Evolutionary conservation across 2,113 vertebrate species (phyloP), one percentile per base, ranked within the genome.

Genomic region (Chiloscyllium plagiosum): DNA sequence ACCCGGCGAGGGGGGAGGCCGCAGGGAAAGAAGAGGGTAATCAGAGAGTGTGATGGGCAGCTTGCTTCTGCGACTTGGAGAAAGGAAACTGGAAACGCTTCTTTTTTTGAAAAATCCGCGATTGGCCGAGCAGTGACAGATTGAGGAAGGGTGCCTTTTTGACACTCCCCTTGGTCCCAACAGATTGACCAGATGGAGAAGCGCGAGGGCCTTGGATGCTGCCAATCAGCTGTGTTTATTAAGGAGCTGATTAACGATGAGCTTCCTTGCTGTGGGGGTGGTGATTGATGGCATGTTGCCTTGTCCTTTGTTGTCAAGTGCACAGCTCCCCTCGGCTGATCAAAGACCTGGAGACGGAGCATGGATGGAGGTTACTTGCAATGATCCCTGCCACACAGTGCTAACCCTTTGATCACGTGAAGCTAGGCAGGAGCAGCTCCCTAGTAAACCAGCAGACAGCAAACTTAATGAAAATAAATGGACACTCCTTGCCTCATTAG

Each of bases 401-500:
- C 33, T 33, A 17, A 33, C 29, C 89, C n/a, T 66, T 66, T 66
- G 89, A 92, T 66, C 61, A n/a, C 89, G 20, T 6, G 52, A 17
- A 90, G 24, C 26, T 29, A 61, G 12, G 52, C 29, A 4, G 87
- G 87, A n/a, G 52, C 52, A 15, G 50, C 52, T 90, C 86, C 86
- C 26, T 52, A 92, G 89, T 37, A 66, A n/a, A 66, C 56, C 89
- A 92, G 13, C 61, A 92, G 89, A 33, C 5, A 19, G 89, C 89
- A 37, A 92, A 65, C 33, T 13, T 92, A 92, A 90, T 90, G 87
- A 90, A 92, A 66, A 92, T 66, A 92, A 92, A 65, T 92, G 61
- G 61, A 4, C 29, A 66, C 17, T 66, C 33, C 56, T n/a, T 17
- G 17, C 89, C 15, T 92, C 89, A 65, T 92, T 37, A 66, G 56